Evolutionary conservation across 1,140 invertebrate genomes (phyloP), one percentile per base, ranked within the genome.

Genomic region (Pachypeltis micranthus): DNA sequence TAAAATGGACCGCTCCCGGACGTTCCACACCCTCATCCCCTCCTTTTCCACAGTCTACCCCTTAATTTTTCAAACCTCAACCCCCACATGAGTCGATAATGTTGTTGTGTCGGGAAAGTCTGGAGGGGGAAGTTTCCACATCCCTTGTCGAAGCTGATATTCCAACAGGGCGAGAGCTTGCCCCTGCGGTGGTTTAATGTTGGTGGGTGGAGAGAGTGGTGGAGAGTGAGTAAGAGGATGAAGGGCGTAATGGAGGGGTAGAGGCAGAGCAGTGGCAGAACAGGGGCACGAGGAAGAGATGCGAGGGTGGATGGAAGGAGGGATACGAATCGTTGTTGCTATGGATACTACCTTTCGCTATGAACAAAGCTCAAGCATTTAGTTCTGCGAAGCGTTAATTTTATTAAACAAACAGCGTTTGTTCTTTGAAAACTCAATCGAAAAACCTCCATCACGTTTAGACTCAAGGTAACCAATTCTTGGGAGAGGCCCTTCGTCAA

Each of bases 61-160:
- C n/a, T n/a, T n/a, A n/a, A n/a, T n/a, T 51, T 51, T 51, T 51
- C 23, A 51, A 51, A 51, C 47, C 47, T 51, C 47, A 51, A 21
- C 47, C 47, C 19, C 47, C 47, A 51, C 47, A 51, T 51, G 47
- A 51, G 47, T 51, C 47, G 47, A 51, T 51, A 51, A 51, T 51
- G 47, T 51, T 51, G 47, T 51, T 51, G 47, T 51, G 47, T 51
- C 21, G 47, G 47, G 47, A 10, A 21, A 21, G 4, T 10, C 12
- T 10, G 19, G 47, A 4, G 10, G 21, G 19, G 47, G 21, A 21
- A 21, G 47, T 10, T 4, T 10, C 7, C 10, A 51, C 12, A 21
- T 51, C 47, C 47, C 47, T 51, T 51, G 47, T 51, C 47, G 47
- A 51, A 51, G 47, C 47, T 51, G 47, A 51, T 51, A 51, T 51